Conservation (phyloP, 2,888 invertebrate species). For the Thalpophila matura region DNA sequence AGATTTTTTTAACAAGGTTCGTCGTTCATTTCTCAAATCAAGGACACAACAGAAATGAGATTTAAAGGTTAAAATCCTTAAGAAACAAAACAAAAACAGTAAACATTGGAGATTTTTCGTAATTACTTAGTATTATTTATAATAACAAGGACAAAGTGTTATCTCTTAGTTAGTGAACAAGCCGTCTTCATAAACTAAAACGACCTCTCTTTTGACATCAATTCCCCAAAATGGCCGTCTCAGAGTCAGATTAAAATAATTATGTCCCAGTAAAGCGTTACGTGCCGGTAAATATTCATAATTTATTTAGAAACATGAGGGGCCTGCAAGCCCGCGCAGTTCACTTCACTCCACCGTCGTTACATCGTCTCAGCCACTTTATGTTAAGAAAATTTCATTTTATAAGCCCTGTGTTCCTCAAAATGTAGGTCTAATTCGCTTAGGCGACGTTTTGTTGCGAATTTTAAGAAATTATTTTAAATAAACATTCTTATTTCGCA, state of each 20-base stretch:
- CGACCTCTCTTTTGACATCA: slow-evolving; percentile 79
- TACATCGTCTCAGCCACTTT: slow-evolving; percentile 81
- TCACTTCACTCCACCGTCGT: slow-evolving; percentile 75
- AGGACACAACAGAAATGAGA: background rate
- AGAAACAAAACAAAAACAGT: slow-evolving; percentile 12
- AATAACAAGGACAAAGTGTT: slow-evolving; percentile 43
- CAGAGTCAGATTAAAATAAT: slow-evolving; percentile 86
- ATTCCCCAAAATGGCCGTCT: slow-evolving; percentile 82
- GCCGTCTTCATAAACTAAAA: slow-evolving; percentile 59
- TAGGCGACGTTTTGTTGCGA: slow-evolving; percentile 68
- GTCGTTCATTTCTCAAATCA: slow-evolving; percentile 7
- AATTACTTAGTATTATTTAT: slow-evolving; percentile 39
- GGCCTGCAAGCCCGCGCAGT: slow-evolving; percentile 74
- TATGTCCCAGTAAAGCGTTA: slow-evolving; percentile 84
- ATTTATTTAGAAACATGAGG: slow-evolving; percentile 88
- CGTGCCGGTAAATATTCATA: slow-evolving; percentile 87
- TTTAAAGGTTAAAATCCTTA: background rate
- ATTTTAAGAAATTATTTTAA: slow-evolving; percentile 64
- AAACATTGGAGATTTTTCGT: slow-evolving; percentile 21
- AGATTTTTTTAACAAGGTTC: background rate
- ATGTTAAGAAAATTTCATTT: slow-evolving; percentile 85
- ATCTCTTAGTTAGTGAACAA: slow-evolving; percentile 43
- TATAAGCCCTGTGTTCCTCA: slow-evolving; percentile 78
- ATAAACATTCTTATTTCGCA: slow-evolving; percentile 55
- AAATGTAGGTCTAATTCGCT: slow-evolving; percentile 79